Percentiles rank a stretch among this genome's conserved stretches.
phyloP scores from a whole-genome alignment of 2,113 vertebrate species.

The Pithys albifrons region DNA sequence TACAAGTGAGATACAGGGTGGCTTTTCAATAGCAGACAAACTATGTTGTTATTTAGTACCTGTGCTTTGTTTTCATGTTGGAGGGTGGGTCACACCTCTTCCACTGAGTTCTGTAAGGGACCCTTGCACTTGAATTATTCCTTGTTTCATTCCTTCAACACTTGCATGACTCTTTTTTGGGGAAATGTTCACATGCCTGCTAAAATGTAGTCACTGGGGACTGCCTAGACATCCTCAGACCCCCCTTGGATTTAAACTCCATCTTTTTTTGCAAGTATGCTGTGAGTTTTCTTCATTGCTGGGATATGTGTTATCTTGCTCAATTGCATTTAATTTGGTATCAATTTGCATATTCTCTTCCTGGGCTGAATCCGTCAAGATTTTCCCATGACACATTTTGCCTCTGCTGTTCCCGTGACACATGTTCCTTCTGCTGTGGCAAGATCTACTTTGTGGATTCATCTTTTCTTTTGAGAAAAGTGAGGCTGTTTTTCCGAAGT shows the following conservation, averaged over 20 bases:
- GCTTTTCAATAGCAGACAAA: background rate
- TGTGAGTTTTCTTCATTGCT: conserved; percentile 41
- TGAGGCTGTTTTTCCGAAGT: background rate
- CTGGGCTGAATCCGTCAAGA: conserved; percentile 22
- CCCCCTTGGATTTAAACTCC: background rate
- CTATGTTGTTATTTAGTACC: background rate
- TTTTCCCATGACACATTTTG: conserved; percentile 49
- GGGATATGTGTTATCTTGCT: conserved; percentile 45
- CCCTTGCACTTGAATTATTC: background rate
- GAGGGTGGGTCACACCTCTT: background rate
- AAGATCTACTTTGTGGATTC: background rate
- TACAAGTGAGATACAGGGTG: background rate
- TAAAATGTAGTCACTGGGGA: background rate
- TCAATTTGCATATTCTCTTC: conserved; percentile 54
- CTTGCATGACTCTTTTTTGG: background rate
- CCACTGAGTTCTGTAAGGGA: background rate
- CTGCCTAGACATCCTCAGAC: background rate
- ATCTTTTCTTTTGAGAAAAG: background rate
- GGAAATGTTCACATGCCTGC: background rate
- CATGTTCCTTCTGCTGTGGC: conserved; percentile 46
- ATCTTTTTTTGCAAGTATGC: background rate
- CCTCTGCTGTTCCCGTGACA: conserved; percentile 52
- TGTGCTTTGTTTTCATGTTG: background rate
- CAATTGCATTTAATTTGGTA: conserved; percentile 52
- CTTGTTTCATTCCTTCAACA: background rate